Percentiles rank a stretch among this genome's conserved stretches.
Evolutionary conservation across 2,113 vertebrate genomes (phyloP).

Genomic region (Pipra filicauda): DNA sequence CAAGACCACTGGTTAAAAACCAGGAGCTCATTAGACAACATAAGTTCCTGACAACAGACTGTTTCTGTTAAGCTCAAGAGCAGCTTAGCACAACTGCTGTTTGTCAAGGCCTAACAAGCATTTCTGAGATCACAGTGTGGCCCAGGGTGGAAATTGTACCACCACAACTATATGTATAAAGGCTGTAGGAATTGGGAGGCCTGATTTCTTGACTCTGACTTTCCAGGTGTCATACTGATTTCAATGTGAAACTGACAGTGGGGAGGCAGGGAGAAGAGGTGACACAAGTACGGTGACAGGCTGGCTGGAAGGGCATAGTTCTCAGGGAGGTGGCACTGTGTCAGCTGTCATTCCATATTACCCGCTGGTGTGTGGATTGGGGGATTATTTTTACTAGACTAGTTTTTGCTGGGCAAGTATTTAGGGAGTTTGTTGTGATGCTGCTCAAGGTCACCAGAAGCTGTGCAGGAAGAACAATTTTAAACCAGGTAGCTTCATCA

Average conservation of each 20-base stretch:
- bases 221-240: not conserved
- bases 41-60: not conserved
- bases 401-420: not conserved
- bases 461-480: not conserved
- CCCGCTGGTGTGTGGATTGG: not conserved
- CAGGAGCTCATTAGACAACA: not conserved
- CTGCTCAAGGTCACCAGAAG: not conserved
- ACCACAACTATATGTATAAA: not conserved
- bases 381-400: not conserved
- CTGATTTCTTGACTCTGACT: not conserved
- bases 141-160: not conserved
- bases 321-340: not conserved
- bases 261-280: not conserved
- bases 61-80: not conserved
- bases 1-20: not conserved
- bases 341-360: not conserved
- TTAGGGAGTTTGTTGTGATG: not conserved
- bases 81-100: not conserved
- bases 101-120: not conserved
- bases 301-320: not conserved
- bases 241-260: rapidly evolving
- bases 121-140: rapidly evolving
- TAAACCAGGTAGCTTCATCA: not conserved
- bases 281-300: not conserved
- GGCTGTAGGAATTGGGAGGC: not conserved